A percentile compares a stretch with the other conserved stretches of the same genome.
phyloP scores from a whole-genome alignment of 2,888 invertebrate genomes.

The Steinernema carpocapsae region DNA sequence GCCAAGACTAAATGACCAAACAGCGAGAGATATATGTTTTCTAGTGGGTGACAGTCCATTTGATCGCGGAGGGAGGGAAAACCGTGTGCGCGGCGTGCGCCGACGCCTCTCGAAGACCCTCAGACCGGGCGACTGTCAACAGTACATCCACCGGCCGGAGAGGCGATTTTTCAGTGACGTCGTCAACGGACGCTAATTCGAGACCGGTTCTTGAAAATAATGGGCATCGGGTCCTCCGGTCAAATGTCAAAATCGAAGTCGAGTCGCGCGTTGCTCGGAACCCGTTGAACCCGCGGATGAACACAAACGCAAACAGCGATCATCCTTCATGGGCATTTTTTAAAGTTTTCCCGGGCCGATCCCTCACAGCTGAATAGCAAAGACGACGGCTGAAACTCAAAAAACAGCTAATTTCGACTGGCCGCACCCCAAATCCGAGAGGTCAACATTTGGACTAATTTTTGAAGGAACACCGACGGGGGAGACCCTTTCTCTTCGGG shows the following conservation, averaged over 20 bases:
- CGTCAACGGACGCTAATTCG: slow-evolving; percentile 30
- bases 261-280: neutral
- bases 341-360: neutral
- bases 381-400: neutral
- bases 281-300: neutral
- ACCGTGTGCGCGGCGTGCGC: slow-evolving; percentile 26
- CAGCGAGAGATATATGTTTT: too few species aligned
- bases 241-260: slow-evolving; percentile 19
- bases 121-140: slow-evolving; percentile 30
- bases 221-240: slow-evolving; percentile 26
- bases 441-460: neutral
- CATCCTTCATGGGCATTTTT: slow-evolving; percentile 13
- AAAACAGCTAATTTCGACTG: neutral
- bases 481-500: neutral
- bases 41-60: neutral
- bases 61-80: slow-evolving; percentile 1
- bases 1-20: too few species aligned
- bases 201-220: slow-evolving; percentile 33
- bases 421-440: neutral
- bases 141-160: slow-evolving; percentile 30
- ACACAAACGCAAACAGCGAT: neutral
- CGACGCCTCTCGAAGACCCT: slow-evolving; percentile 30
- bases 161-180: slow-evolving; percentile 26
- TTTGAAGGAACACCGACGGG: neutral
- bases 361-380: neutral